phyloP scores from a whole-genome alignment of 1,140 invertebrate species.

The Xylocopa sonorina region DNA sequence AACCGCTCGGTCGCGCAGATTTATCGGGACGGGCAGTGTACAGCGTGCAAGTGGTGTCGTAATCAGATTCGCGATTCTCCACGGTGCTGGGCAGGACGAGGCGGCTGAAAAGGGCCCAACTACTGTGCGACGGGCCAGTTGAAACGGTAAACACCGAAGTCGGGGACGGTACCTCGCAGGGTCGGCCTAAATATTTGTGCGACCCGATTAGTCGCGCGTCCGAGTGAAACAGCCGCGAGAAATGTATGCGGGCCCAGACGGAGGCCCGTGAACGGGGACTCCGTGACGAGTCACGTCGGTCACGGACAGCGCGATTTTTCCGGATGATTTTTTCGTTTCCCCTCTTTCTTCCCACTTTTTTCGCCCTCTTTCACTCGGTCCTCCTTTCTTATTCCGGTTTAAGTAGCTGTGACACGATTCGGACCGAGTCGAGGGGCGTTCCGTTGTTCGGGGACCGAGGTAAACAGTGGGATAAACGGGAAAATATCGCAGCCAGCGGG shows the following conservation, averaged over 20 bases:
- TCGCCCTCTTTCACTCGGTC: neutral
- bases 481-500: neutral
- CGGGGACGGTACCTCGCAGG: conserved; percentile 28
- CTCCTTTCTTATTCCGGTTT: neutral
- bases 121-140: conserved; percentile 63
- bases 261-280: conserved; percentile 12
- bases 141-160: conserved; percentile 58
- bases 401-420: neutral
- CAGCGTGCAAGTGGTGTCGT: conserved; percentile 12
- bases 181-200: conserved; percentile 71
- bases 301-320: conserved; percentile 45
- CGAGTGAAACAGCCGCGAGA: conserved; percentile 25
- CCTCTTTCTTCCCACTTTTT: neutral
- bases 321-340: neutral
- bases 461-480: conserved; percentile 3
- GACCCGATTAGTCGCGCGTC: conserved; percentile 70
- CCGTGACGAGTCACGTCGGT: conserved; percentile 44
- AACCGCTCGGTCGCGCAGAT: conserved; percentile 16
- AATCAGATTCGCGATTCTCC: conserved; percentile 68
- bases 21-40: conserved; percentile 46
- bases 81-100: conserved; percentile 49
- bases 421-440: too few species aligned
- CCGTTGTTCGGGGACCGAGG: neutral
- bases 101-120: conserved; percentile 52
- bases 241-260: neutral